Evolutionary conservation across 2,797 vertebrate species (phyloP).

Genomic region (Acanthurus lineatus): DNA sequence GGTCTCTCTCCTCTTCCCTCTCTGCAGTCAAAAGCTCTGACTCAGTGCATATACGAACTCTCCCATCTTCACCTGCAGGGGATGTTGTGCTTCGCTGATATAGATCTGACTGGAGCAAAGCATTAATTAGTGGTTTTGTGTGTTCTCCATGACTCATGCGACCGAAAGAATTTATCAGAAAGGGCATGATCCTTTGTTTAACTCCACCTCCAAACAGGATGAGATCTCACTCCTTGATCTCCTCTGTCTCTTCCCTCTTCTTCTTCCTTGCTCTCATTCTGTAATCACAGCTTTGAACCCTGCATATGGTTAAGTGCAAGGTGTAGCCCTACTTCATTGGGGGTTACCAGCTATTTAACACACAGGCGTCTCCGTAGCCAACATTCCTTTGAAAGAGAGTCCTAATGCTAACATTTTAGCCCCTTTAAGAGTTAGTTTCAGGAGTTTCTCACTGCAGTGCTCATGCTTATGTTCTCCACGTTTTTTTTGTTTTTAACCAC

Average conservation of each 20-base stretch:
- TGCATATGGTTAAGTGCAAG: constrained; percentile 74
- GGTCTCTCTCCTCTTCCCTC: constrained; percentile 25
- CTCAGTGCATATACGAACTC: constrained; percentile 39
- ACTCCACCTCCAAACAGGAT: constrained; percentile 42
- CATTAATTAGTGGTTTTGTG: constrained; percentile 41
- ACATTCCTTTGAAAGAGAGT: constrained; percentile 65
- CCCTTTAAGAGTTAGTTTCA: constrained; percentile 21
- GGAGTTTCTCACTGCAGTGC: constrained; percentile 48
- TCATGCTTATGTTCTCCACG: constrained; percentile 63
- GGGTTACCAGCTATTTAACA: constrained; percentile 60
- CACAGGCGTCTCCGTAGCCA: constrained; percentile 54
- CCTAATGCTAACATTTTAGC: constrained; percentile 46
- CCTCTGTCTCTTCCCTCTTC: constrained; percentile 38
- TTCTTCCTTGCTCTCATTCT: constrained; percentile 56
- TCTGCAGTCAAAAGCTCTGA: constrained; percentile 25
- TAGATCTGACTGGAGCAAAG: constrained; percentile 33
- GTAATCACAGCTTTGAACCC: constrained; percentile 72
- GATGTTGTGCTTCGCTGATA: constrained; percentile 42
- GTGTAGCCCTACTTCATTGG: constrained; percentile 64
- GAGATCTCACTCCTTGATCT: constrained; percentile 44
- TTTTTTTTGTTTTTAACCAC: constrained; percentile 46
- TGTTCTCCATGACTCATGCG: constrained; percentile 47
- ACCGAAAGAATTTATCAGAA: constrained; percentile 40
- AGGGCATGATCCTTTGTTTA: constrained; percentile 30
- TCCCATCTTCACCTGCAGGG: constrained; percentile 54